Evolutionary conservation across 2,797 vertebrate species (phyloP).

Genomic region (Pteronotus mesoamericanus): DNA sequence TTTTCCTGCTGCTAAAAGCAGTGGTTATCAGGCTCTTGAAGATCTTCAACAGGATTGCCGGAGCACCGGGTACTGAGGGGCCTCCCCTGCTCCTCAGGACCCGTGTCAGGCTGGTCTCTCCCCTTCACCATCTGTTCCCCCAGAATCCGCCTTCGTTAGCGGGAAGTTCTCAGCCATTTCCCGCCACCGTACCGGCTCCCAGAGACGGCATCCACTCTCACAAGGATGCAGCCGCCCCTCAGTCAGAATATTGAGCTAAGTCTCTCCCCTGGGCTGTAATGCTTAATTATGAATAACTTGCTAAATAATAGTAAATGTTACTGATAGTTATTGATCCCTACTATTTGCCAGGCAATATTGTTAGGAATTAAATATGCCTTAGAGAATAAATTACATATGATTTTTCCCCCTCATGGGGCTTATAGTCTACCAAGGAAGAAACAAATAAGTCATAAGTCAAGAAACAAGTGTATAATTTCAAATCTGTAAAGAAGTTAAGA

Average conservation of each 20-base stretch:
- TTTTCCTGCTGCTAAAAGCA: not conserved
- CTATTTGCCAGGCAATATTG: not conserved
- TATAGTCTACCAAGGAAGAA: not conserved
- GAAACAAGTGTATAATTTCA: not conserved
- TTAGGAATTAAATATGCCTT: not conserved
- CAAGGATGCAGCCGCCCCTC: not conserved
- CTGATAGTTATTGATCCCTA: not conserved
- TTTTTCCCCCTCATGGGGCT: not conserved
- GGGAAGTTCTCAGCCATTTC: not conserved
- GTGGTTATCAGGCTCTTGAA: not conserved
- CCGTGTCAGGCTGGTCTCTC: not conserved
- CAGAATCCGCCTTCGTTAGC: not conserved
- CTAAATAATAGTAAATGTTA: not conserved
- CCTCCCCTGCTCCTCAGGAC: not conserved
- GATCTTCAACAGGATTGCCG: not conserved
- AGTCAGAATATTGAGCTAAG: not conserved
- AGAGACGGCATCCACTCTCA: not conserved
- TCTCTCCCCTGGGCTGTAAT: not conserved
- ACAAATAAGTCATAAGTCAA: not conserved
- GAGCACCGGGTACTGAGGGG: fast-evolving
- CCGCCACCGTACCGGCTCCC: not conserved
- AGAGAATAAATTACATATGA: not conserved
- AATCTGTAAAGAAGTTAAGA: not conserved
- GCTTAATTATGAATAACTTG: not conserved
- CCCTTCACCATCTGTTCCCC: not conserved